Evolutionary conservation across 53 echinoderm and acorn worm genomes (phyloP).

Genomic region (Hippasteria phrygiana): DNA sequence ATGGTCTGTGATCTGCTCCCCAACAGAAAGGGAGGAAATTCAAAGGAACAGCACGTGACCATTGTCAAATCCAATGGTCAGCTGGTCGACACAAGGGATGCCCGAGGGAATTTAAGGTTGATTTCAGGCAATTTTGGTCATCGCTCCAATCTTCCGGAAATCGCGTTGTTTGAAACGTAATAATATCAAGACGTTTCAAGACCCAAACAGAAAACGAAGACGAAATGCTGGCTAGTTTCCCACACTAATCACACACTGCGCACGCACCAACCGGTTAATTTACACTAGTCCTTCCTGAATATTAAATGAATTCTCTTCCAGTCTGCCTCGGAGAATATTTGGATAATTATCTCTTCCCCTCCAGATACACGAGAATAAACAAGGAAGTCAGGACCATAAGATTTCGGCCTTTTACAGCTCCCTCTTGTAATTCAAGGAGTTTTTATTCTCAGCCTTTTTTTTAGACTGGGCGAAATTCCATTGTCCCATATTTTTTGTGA

Average conservation of each 20-base stretch:
- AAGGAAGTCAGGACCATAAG: not conserved
- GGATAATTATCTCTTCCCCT: constrained; percentile 1
- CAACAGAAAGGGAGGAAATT: not conserved
- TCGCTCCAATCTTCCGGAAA: constrained; percentile 27
- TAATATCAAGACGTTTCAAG: constrained; percentile 16
- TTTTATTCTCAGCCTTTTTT: not conserved
- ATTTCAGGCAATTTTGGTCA: constrained; percentile 37
- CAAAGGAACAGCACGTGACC: constrained; percentile 30
- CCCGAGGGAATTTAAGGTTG: not conserved
- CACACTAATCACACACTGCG: constrained; percentile 3
- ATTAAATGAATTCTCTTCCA: not conserved
- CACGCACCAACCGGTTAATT: constrained; percentile 1
- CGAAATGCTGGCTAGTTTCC: not conserved
- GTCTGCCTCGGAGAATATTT: not conserved
- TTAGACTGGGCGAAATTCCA: not conserved
- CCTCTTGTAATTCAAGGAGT: constrained; percentile 43
- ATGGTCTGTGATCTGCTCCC: too few species aligned
- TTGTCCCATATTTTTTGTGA: constrained; percentile 38
- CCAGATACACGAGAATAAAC: not conserved
- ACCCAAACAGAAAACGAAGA: not conserved
- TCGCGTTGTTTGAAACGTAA: not conserved
- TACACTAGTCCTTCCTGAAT: constrained; percentile 17
- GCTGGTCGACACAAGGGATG: constrained; percentile 21
- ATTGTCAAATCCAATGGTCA: constrained; percentile 31
- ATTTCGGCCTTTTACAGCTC: not conserved